Conservation (phyloP, 2,888 invertebrate genomes). For the Carcina quercana region DNA sequence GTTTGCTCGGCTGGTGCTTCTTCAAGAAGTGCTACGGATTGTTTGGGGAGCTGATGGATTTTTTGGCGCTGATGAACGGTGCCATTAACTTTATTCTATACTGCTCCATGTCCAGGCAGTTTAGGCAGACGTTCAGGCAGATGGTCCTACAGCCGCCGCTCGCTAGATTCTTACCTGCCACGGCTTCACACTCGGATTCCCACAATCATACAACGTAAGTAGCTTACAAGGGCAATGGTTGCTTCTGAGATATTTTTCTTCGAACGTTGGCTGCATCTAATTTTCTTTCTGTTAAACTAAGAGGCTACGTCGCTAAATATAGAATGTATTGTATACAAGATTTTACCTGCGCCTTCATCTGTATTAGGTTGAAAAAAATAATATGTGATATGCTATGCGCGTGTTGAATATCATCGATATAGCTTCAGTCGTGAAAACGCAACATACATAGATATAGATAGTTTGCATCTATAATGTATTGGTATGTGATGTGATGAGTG, state of each 20-base stretch:
- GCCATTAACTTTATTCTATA: conserved; percentile 95
- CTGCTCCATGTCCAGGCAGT: conserved; percentile 95
- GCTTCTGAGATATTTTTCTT: background rate
- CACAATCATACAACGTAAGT: conserved; percentile 79
- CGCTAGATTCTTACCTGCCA: conserved; percentile 73
- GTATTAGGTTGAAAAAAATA: too few species aligned
- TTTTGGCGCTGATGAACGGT: conserved; percentile 91
- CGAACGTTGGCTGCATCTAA: background rate
- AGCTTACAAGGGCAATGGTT: too few species aligned
- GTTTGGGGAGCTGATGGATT: conserved; percentile 91
- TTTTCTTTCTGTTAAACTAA: too few species aligned
- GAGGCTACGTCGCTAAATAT: too few species aligned
- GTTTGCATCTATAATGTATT: too few species aligned
- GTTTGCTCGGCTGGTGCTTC: conserved; percentile 80
- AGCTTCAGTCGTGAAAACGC: too few species aligned
- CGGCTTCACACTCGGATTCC: conserved; percentile 76
- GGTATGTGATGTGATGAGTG: too few species aligned
- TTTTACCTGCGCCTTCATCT: too few species aligned
- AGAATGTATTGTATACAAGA: too few species aligned
- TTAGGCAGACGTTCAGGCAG: conserved; percentile 85
- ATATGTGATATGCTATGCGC: too few species aligned
- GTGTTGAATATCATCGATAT: too few species aligned
- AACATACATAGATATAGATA: too few species aligned
- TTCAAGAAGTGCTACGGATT: conserved; percentile 86
- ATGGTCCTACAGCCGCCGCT: conserved; percentile 80